Evolutionary conservation across 2,888 invertebrate species (phyloP).

Genomic region (Pteria penguin): DNA sequence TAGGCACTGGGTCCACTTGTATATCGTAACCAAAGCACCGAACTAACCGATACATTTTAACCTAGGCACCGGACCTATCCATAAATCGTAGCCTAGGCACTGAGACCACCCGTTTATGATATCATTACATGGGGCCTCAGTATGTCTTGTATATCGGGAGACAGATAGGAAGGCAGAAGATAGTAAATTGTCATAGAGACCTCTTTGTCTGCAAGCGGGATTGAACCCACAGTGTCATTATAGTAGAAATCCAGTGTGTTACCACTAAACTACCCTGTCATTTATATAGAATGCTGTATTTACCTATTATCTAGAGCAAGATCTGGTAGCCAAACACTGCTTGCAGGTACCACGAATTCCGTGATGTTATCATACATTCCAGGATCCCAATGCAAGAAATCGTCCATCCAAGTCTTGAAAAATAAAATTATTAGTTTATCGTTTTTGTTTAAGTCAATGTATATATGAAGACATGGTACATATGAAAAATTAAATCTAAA

Average conservation of each 20-base stretch:
- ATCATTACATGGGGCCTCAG: background rate
- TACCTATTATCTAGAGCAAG: conserved; percentile 41
- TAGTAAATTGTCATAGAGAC: background rate
- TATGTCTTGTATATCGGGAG: too few species aligned
- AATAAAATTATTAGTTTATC: background rate
- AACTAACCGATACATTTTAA: too few species aligned
- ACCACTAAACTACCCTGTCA: too few species aligned
- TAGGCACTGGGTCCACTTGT: too few species aligned
- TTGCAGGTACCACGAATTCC: conserved; percentile 21
- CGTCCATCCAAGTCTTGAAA: conserved; percentile 35
- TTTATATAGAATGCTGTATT: background rate
- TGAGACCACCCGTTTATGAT: background rate
- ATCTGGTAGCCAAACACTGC: conserved; percentile 31
- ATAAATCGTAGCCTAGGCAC: too few species aligned
- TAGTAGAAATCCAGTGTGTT: too few species aligned
- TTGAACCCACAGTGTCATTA: background rate
- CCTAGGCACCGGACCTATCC: too few species aligned
- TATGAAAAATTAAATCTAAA: too few species aligned
- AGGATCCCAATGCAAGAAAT: conserved; percentile 31
- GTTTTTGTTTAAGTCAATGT: background rate
- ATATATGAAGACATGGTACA: too few species aligned
- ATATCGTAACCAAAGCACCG: too few species aligned
- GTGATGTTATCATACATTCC: conserved; percentile 12
- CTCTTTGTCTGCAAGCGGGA: background rate
- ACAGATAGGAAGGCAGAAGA: too few species aligned